Percentiles rank a stretch among this genome's conserved stretches.
phyloP scores from a whole-genome alignment of 2,113 vertebrate species.

The Bolborhynchus lineola region DNA sequence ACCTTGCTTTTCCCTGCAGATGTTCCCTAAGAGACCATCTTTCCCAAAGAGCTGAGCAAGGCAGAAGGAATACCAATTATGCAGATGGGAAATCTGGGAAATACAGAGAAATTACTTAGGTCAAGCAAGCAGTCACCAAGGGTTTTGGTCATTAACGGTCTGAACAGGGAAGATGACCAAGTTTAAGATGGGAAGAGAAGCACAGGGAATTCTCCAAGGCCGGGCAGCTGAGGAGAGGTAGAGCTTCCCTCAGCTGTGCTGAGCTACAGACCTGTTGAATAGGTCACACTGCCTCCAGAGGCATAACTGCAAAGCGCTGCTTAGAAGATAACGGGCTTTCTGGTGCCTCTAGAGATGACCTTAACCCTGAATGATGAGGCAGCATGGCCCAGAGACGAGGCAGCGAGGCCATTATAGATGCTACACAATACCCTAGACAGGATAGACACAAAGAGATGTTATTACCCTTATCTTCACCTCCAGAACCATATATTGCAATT shows the following conservation, averaged over 20 bases:
- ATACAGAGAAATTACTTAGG: not conserved
- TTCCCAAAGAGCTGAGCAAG: not conserved
- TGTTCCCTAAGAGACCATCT: not conserved
- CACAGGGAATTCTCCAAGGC: not conserved
- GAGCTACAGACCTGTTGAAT: slow-evolving; percentile 23
- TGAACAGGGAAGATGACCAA: not conserved
- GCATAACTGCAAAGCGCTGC: not conserved
- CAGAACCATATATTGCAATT: slow-evolving; percentile 2
- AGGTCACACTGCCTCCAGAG: not conserved
- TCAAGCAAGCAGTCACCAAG: not conserved
- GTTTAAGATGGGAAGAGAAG: not conserved
- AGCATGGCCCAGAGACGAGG: not conserved
- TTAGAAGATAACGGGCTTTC: not conserved
- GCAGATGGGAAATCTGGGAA: accelerated
- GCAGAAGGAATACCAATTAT: not conserved
- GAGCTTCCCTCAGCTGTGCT: not conserved
- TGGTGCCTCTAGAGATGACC: slow-evolving; percentile 1
- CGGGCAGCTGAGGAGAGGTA: not conserved
- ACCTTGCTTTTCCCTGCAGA: not conserved
- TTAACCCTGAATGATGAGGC: not conserved
- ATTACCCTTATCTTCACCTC: slow-evolving; percentile 14
- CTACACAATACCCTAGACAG: not conserved
- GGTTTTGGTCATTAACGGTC: too few species aligned
- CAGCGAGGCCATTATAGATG: not conserved
- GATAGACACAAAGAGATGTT: not conserved